Evolutionary conservation across 2,888 invertebrate species (phyloP).

Genomic region (Polylopha cassiicola): DNA sequence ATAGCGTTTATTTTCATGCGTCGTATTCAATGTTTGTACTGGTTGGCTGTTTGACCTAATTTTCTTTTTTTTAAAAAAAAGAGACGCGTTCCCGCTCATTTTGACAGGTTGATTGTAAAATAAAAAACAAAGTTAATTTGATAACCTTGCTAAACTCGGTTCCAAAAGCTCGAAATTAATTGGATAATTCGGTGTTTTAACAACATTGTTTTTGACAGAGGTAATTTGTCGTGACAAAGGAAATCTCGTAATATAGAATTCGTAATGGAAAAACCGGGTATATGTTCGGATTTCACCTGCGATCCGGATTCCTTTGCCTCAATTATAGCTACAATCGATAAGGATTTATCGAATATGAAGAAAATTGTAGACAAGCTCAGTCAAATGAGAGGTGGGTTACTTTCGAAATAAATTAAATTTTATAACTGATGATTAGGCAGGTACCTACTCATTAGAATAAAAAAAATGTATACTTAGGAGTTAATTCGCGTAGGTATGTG

Average conservation of each 20-base stretch:
- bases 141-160: constrained; percentile 3
- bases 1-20: constrained; percentile 18
- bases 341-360: constrained; percentile 50
- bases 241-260: constrained; percentile 15
- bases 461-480: not conserved
- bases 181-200: constrained; percentile 12
- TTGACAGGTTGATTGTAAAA: constrained; percentile 19
- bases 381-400: constrained; percentile 56
- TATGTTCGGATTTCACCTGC: constrained; percentile 31
- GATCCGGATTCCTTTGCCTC: constrained; percentile 47
- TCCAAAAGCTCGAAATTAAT: constrained; percentile 3
- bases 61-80: constrained; percentile 39
- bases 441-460: no score
- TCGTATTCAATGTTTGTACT: constrained; percentile 27
- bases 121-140: constrained; percentile 16
- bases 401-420: no score
- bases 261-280: constrained; percentile 32
- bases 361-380: constrained; percentile 53
- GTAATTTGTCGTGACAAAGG: constrained; percentile 11
- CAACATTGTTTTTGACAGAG: constrained; percentile 9
- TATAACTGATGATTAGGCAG: not conserved
- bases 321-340: constrained; percentile 43
- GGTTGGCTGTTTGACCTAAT: constrained; percentile 38
- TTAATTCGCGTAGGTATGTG: no score
- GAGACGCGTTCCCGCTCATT: constrained; percentile 32